A percentile compares a stretch with the other conserved stretches of the same genome.
These are phyloP conservation scores for Baronia brevicornis DNA, from an alignment of 2,888 invertebrate genomes.

Conservation along the genomic window DNA sequence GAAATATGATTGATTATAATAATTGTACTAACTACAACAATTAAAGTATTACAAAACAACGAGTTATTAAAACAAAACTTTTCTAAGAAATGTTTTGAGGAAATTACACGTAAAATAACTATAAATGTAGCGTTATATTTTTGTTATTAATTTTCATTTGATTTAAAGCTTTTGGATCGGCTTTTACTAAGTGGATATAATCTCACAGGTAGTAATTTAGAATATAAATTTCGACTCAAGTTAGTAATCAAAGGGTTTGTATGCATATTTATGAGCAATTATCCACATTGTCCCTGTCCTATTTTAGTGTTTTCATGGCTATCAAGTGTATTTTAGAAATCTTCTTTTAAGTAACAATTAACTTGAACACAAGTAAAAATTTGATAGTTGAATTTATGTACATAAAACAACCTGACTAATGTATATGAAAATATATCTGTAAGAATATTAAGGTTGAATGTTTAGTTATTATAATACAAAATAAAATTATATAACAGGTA, in stretches of 20 bases:
- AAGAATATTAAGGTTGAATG: too few relatives aligned
- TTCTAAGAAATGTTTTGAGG: too few relatives aligned
- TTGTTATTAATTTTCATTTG: constrained; percentile 24
- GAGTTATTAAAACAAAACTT: neutral
- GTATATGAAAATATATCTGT: too few relatives aligned
- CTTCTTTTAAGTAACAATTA: neutral
- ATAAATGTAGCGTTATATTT: constrained; percentile 8
- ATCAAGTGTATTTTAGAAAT: constrained; percentile 16
- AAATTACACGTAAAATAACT: too few relatives aligned
- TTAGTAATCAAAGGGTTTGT: constrained; percentile 33
- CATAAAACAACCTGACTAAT: too few relatives aligned
- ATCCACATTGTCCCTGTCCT: constrained; percentile 22
- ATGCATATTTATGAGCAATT: constrained; percentile 29
- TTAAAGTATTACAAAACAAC: neutral
- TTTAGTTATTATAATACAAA: too few relatives aligned
- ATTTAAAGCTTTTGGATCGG: constrained; percentile 30
- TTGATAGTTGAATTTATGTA: too few relatives aligned
- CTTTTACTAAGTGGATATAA: constrained; percentile 33
- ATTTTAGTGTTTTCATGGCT: constrained; percentile 16
- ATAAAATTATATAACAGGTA: too few relatives aligned
- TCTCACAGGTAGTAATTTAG: constrained; percentile 36
- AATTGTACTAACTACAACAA: too few relatives aligned
- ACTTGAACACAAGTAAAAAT: too few relatives aligned
- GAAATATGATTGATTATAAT: too few relatives aligned
- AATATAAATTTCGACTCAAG: constrained; percentile 34